Percentiles rank a stretch among this genome's conserved stretches.
phyloP scores from a whole-genome alignment of 2,888 invertebrate genomes.

The Hypena proboscidalis region DNA sequence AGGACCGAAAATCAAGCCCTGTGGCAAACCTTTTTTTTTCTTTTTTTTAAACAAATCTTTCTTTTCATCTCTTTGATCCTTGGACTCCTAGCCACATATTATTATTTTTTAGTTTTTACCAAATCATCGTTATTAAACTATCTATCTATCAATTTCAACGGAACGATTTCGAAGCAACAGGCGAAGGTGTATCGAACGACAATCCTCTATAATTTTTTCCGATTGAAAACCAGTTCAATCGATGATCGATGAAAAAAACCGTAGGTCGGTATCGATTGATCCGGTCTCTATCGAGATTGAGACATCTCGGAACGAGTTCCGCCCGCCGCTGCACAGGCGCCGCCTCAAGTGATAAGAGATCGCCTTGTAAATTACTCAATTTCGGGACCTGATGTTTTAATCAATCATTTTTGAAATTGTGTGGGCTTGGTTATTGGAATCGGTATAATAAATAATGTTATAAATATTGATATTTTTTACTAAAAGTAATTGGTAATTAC shows the following conservation, averaged over 20 bases:
- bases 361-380: slow-evolving; percentile 43
- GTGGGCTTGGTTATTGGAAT: no score
- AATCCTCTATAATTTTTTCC: slow-evolving; percentile 57
- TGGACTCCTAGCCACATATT: slow-evolving; percentile 7
- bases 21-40: slow-evolving; percentile 1
- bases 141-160: slow-evolving; percentile 46
- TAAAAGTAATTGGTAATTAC: no score
- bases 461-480: no score
- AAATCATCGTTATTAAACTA: slow-evolving; percentile 44
- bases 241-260: slow-evolving; percentile 76
- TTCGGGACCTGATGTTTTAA: slow-evolving; percentile 13
- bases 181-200: slow-evolving; percentile 39
- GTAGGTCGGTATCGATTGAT: slow-evolving; percentile 79
- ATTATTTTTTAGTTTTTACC: slow-evolving; percentile 18
- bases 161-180: slow-evolving; percentile 30
- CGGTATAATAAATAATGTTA: no score
- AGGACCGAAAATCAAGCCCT: not conserved
- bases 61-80: slow-evolving; percentile 8
- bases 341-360: slow-evolving; percentile 43
- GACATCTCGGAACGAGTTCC: slow-evolving; percentile 82
- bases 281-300: slow-evolving; percentile 78
- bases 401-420: not conserved
- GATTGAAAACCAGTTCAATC: slow-evolving; percentile 72
- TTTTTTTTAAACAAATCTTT: slow-evolving; percentile 1
- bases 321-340: slow-evolving; percentile 55